Percentiles rank a stretch among this genome's conserved stretches.
phyloP scores from a whole-genome alignment of 2,797 vertebrate genomes.

The Bovichtus variegatus region DNA sequence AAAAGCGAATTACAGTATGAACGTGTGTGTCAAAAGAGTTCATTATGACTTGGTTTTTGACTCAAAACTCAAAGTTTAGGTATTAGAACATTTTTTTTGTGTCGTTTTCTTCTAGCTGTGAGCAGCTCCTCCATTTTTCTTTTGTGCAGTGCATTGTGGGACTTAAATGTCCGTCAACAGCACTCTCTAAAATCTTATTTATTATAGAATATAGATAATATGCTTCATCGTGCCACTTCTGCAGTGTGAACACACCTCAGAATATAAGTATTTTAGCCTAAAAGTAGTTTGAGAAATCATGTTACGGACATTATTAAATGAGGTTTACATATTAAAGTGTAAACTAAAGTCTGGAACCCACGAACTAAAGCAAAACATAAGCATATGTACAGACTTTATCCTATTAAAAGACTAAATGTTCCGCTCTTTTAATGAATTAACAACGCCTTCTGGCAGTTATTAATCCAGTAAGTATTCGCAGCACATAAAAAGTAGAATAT shows the following conservation, averaged over 20 bases:
- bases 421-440: neutral
- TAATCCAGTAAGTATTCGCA: too few relatives aligned
- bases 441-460: neutral
- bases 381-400: neutral
- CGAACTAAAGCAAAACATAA: neutral
- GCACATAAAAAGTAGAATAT: too few relatives aligned
- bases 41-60: too few relatives aligned
- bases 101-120: too few relatives aligned
- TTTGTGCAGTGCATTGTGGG: neutral
- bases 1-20: too few relatives aligned
- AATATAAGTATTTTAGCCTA: too few relatives aligned
- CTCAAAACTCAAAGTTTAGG: too few relatives aligned
- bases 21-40: too few relatives aligned
- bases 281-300: neutral
- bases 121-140: too few relatives aligned
- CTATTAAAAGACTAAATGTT: neutral
- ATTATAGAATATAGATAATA: too few relatives aligned
- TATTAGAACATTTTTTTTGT: too few relatives aligned
- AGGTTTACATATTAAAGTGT: neutral
- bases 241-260: too few relatives aligned
- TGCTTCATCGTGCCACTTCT: neutral
- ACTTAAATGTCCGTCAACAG: neutral
- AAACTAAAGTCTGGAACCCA: neutral
- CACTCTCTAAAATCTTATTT: neutral
- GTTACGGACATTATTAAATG: neutral